Evolutionary conservation across 2,888 invertebrate species (phyloP).

Genomic region (Agonum fuliginosum): DNA sequence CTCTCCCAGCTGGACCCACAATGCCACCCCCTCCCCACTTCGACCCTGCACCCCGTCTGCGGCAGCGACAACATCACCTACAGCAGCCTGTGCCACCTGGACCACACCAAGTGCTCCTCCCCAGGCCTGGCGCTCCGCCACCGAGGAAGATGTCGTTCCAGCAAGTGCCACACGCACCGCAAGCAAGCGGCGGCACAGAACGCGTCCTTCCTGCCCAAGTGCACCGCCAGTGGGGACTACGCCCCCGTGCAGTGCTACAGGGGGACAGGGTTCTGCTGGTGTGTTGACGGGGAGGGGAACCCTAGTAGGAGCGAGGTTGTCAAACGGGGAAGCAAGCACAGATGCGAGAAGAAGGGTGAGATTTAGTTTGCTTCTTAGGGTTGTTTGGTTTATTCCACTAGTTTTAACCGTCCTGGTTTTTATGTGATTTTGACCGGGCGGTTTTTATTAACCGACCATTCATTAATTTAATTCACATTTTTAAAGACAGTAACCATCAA

Average conservation of each 20-base stretch:
- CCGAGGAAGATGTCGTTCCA: conserved; percentile 66
- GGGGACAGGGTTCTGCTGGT: conserved; percentile 86
- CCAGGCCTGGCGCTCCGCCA: conserved; percentile 69
- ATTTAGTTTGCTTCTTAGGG: conserved; percentile 11
- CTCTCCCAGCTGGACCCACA: conserved; percentile 25
- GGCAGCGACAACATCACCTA: conserved; percentile 90
- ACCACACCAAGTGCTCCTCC: conserved; percentile 86
- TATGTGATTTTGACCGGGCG: no score
- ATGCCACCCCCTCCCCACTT: conserved; percentile 5
- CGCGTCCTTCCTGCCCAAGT: conserved; percentile 81
- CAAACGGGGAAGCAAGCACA: conserved; percentile 76
- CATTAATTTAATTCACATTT: no score
- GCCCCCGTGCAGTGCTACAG: conserved; percentile 90
- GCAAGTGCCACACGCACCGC: conserved; percentile 72
- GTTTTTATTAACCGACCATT: no score
- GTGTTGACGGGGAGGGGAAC: conserved; percentile 83
- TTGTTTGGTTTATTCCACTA: no score
- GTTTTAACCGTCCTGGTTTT: no score
- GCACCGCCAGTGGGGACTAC: conserved; percentile 89
- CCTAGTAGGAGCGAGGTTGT: conserved; percentile 88
- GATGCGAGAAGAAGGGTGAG: conserved; percentile 73
- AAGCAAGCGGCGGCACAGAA: conserved; percentile 71
- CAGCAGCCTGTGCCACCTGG: conserved; percentile 85
- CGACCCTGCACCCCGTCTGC: conserved; percentile 78
- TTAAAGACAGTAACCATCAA: no score